These are phyloP conservation scores for Steinernema feltiae DNA, from an alignment of 1,140 invertebrate species.

Conservation along the genomic window DNA sequence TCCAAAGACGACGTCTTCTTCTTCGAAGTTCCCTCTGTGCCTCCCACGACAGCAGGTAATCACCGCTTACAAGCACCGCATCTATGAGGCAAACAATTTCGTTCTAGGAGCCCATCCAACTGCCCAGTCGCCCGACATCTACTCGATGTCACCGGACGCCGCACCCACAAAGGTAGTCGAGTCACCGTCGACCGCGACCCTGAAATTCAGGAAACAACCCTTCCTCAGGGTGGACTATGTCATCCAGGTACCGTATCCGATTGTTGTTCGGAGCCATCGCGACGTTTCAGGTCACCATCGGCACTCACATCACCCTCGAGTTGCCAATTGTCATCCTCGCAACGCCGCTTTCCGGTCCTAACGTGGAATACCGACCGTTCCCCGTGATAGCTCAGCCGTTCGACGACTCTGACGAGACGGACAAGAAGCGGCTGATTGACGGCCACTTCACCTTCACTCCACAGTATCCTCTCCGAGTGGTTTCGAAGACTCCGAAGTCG, in stretches of 20 bases:
- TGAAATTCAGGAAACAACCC: conserved; percentile 33
- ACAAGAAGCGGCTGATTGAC: conserved; percentile 20
- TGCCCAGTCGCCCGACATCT: conserved; percentile 25
- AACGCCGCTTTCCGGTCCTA: not conserved
- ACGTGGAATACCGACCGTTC: conserved; percentile 18
- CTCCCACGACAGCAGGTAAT: conserved; percentile 26
- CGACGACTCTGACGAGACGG: conserved; percentile 34
- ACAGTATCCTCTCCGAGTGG: not conserved
- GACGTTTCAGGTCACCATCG: conserved; percentile 24
- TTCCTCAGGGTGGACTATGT: conserved; percentile 33
- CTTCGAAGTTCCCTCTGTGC: conserved; percentile 26
- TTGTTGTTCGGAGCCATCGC: not conserved
- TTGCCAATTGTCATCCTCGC: conserved; percentile 30
- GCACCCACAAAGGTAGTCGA: not conserved
- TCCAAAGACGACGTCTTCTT: conserved; percentile 20
- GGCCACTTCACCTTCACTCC: not conserved
- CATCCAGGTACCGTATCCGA: conserved; percentile 25
- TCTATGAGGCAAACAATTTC: conserved; percentile 6
- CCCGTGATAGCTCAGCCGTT: conserved; percentile 31
- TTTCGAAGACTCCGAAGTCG: not conserved
- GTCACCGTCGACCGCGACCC: conserved; percentile 31
- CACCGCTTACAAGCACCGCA: not conserved
- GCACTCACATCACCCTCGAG: conserved; percentile 26
- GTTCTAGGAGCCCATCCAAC: conserved; percentile 17
- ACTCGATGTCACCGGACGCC: conserved; percentile 16